Evolutionary conservation across 2,113 vertebrate genomes (phyloP).

Genomic region (Dipodomys stephensi): DNA sequence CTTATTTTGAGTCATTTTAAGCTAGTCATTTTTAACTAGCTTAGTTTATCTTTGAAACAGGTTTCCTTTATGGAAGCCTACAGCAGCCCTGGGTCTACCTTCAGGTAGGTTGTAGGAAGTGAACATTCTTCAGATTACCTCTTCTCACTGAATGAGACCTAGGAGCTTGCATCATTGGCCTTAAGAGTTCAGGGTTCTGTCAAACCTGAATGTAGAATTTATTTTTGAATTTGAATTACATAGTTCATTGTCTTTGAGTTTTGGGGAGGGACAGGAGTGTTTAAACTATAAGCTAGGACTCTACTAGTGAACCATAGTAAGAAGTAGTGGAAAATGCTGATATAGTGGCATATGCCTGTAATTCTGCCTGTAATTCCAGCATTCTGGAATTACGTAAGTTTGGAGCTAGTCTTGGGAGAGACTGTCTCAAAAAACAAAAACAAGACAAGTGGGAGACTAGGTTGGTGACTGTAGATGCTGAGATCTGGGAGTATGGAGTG

Average conservation of each 20-base stretch:
- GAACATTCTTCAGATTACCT: background rate
- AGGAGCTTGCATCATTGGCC: background rate
- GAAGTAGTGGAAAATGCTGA: background rate
- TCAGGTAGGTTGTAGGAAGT: background rate
- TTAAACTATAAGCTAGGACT: background rate
- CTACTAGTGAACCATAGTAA: background rate
- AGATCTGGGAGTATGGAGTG: background rate
- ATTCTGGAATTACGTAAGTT: background rate
- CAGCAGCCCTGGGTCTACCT: background rate
- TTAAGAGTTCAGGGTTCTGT: conserved; percentile 18
- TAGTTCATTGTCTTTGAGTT: no score
- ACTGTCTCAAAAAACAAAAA: background rate
- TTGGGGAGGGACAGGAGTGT: background rate
- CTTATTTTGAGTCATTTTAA: no score
- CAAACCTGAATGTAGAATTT: conserved; percentile 13
- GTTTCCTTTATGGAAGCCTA: background rate
- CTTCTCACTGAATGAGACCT: background rate
- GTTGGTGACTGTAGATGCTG: background rate
- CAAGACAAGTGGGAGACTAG: background rate
- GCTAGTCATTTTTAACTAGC: background rate
- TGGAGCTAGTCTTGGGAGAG: background rate
- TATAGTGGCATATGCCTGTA: background rate
- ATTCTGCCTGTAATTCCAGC: background rate
- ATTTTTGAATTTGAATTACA: conserved; percentile 11
- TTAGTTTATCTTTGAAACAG: conserved; percentile 3